phyloP scores from a whole-genome alignment of 2,113 vertebrate genomes.

The Neotoma lepida region DNA sequence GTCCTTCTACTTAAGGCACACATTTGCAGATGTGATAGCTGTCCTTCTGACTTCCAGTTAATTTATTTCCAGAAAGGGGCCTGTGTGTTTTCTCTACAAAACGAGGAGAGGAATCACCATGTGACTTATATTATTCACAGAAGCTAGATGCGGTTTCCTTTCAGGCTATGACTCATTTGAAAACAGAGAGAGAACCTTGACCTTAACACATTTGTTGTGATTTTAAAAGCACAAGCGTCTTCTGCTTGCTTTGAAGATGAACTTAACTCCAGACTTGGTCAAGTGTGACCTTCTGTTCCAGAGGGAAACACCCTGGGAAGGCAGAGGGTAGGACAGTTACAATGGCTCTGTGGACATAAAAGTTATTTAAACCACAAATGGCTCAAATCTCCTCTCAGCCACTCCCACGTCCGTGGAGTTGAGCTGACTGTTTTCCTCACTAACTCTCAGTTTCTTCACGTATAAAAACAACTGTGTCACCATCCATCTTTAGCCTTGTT shows the following conservation, averaged over 20 bases:
- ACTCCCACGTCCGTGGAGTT: no score
- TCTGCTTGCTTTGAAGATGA: neutral
- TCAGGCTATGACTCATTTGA: slow-evolving; percentile 13
- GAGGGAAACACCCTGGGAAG: neutral
- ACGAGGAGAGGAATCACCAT: neutral
- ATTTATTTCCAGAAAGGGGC: slow-evolving; percentile 48
- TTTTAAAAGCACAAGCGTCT: slow-evolving; percentile 13
- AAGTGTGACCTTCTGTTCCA: neutral
- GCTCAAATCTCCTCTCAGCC: neutral
- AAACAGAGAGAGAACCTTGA: slow-evolving; percentile 9
- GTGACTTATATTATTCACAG: neutral
- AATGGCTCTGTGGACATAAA: neutral
- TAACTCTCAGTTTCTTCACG: neutral
- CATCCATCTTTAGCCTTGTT: no score
- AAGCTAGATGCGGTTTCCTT: neutral
- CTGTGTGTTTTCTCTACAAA: slow-evolving; percentile 32
- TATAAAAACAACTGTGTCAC: neutral
- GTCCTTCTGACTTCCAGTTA: neutral
- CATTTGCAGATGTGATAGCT: neutral
- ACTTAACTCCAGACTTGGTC: slow-evolving; percentile 6
- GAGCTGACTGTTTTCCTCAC: neutral
- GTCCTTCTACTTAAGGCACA: neutral
- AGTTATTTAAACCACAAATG: neutral
- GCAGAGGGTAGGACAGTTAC: neutral
- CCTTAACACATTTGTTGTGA: slow-evolving; percentile 18